Percentiles rank a stretch among this genome's conserved stretches.
These are phyloP conservation scores for Sisyra terminalis DNA, from an alignment of 2,888 invertebrate genomes.

Conservation along the genomic window DNA sequence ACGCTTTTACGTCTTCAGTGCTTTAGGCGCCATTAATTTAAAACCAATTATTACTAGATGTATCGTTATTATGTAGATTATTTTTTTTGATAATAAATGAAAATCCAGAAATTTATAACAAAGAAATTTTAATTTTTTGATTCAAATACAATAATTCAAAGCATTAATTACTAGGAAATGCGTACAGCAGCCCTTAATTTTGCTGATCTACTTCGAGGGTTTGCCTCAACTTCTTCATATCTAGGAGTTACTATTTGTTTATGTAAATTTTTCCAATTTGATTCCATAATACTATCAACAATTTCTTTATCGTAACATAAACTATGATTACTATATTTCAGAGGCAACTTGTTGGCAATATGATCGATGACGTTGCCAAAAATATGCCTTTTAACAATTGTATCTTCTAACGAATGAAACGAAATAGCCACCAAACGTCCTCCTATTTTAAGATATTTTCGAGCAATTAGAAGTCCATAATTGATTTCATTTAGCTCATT, in stretches of 20 bases:
- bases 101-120: too few relatives aligned
- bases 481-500: conserved; percentile 92
- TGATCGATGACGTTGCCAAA: conserved; percentile 58
- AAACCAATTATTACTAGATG: too few relatives aligned
- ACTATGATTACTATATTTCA: conserved; percentile 51
- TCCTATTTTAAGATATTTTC: conserved; percentile 55
- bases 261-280: conserved; percentile 61
- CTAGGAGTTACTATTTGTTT: conserved; percentile 67
- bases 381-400: conserved; percentile 80
- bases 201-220: conserved; percentile 80
- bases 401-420: conserved; percentile 89
- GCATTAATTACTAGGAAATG: too few relatives aligned
- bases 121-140: too few relatives aligned
- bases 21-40: too few relatives aligned
- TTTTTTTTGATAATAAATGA: too few relatives aligned
- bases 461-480: conserved; percentile 66
- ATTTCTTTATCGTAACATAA: conserved; percentile 40
- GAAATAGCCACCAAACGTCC: conserved; percentile 70
- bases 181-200: conserved; percentile 73
- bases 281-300: conserved; percentile 40
- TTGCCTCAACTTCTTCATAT: conserved; percentile 52
- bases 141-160: too few relatives aligned
- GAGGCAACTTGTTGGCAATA: conserved; percentile 48
- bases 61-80: too few relatives aligned
- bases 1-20: too few relatives aligned